Evolutionary conservation across 2,113 vertebrate species (phyloP).

Genomic region (Lophura nycthemera): DNA sequence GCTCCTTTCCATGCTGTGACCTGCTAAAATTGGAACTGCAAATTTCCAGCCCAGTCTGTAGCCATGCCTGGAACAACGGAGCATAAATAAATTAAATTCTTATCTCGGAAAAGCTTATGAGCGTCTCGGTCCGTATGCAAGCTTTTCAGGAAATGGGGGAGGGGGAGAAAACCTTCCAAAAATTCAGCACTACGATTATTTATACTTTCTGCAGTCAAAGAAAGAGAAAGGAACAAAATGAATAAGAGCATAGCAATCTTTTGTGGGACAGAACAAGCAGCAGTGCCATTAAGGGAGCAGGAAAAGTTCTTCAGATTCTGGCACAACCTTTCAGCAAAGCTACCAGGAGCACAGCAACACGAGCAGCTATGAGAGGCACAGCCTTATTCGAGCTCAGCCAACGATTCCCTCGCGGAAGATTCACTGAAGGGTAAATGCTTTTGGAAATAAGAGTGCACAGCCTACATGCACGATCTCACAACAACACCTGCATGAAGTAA

Average conservation of each 20-base stretch:
- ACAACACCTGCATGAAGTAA: accelerated
- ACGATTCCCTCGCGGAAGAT: background rate
- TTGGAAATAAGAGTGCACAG: background rate
- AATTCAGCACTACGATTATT: background rate
- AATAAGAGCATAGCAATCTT: background rate
- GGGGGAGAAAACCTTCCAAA: conserved; percentile 43
- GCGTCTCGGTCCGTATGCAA: background rate
- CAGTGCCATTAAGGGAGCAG: background rate
- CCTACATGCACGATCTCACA: background rate
- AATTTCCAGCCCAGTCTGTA: conserved; percentile 42
- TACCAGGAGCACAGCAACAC: background rate
- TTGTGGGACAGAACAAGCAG: background rate
- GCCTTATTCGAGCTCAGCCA: background rate
- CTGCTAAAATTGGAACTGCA: conserved; percentile 52
- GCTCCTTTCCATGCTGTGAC: conserved; percentile 57
- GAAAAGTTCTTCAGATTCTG: background rate
- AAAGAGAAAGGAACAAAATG: background rate
- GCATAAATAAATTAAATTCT: conserved; percentile 61
- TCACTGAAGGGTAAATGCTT: background rate
- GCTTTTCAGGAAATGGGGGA: conserved; percentile 54
- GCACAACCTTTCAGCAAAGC: background rate
- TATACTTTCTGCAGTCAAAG: background rate
- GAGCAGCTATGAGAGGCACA: background rate
- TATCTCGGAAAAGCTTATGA: conserved; percentile 61
- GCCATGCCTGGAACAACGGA: conserved; percentile 39